These are phyloP conservation scores for Chaenocephalus aceratus DNA, from an alignment of 2,113 vertebrate genomes.

Conservation along the genomic window DNA sequence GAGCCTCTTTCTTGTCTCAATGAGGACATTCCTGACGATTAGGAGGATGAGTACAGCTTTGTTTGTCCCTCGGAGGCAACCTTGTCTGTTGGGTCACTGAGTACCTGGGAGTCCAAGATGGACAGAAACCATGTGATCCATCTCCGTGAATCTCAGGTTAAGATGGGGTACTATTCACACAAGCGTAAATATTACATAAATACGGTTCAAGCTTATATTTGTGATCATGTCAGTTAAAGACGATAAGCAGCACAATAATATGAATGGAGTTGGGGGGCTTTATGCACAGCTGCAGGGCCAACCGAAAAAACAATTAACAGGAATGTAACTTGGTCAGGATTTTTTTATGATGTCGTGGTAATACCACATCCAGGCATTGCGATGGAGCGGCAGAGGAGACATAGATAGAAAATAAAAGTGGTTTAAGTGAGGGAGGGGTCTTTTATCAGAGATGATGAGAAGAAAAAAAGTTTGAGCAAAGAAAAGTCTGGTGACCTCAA, in stretches of 20 bases:
- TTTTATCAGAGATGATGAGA: conserved; percentile 12
- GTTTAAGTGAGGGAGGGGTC: background rate
- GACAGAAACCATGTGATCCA: conserved; percentile 50
- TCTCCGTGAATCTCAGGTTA: conserved; percentile 48
- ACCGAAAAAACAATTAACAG: conserved; percentile 35
- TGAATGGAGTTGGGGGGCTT: conserved; percentile 2
- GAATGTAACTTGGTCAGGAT: conserved; percentile 37
- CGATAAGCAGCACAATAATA: background rate
- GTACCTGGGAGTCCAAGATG: conserved; percentile 71
- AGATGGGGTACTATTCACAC: conserved; percentile 8
- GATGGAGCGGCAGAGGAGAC: conserved; percentile 28
- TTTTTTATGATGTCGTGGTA: conserved; percentile 57
- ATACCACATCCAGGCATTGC: conserved; percentile 56
- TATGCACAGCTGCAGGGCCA: conserved; percentile 28
- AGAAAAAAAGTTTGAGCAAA: background rate
- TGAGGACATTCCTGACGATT: conserved; percentile 83
- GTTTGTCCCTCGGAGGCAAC: conserved; percentile 70
- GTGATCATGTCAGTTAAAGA: background rate
- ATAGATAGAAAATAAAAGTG: conserved; percentile 28
- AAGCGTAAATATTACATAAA: background rate
- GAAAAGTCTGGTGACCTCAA: background rate
- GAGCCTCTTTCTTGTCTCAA: conserved; percentile 79
- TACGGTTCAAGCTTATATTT: background rate
- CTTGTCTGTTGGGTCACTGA: conserved; percentile 69
- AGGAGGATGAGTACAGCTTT: conserved; percentile 78